Conservation (phyloP, 2,888 invertebrate species). For the Nemoura dubitans region DNA sequence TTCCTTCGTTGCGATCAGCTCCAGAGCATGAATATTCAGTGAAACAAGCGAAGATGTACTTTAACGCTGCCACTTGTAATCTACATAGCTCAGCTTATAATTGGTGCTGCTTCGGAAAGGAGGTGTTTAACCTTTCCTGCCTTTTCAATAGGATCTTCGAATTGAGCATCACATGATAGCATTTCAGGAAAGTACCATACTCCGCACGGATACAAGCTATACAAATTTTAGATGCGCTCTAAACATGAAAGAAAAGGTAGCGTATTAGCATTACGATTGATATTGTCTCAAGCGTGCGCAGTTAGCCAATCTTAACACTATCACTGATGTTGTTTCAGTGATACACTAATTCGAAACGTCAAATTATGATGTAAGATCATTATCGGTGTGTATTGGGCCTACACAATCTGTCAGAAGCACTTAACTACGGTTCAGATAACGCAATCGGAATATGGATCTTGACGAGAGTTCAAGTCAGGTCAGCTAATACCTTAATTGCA, state of each 20-base stretch:
- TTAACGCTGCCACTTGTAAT: too few relatives aligned
- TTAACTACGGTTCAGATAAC: not conserved
- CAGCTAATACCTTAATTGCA: slow-evolving; percentile 12
- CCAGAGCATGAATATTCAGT: not conserved
- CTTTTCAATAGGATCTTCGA: not conserved
- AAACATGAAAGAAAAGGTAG: not conserved
- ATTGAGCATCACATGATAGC: not conserved
- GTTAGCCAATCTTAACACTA: not conserved
- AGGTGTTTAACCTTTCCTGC: not conserved
- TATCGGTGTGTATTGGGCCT: not conserved
- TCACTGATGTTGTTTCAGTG: not conserved
- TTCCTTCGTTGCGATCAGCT: not conserved
- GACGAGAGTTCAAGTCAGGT: not conserved
- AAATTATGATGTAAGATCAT: not conserved
- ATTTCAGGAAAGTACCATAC: not conserved
- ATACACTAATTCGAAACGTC: not conserved
- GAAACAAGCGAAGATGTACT: not conserved
- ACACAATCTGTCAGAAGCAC: not conserved
- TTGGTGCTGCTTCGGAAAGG: not conserved
- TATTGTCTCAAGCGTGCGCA: not conserved
- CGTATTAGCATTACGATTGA: not conserved
- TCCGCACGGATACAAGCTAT: too few relatives aligned
- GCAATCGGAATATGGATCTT: not conserved
- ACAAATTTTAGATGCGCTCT: not conserved
- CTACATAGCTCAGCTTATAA: not conserved